These are phyloP conservation scores for Halocynthia roretzi DNA, from an alignment of 23 tunicate species.

Conservation along the genomic window DNA sequence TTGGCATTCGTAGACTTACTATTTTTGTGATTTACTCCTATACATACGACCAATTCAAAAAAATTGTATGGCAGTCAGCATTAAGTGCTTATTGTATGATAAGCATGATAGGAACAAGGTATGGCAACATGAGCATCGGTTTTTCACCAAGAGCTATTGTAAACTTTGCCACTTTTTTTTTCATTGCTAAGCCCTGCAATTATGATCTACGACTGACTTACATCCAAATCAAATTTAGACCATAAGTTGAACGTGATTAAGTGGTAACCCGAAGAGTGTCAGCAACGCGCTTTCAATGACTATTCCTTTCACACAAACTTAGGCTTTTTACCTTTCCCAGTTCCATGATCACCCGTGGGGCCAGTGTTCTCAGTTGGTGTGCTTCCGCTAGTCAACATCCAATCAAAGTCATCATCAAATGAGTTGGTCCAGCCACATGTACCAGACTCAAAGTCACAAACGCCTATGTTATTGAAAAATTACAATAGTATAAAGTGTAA, in stretches of 20 bases:
- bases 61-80: not conserved
- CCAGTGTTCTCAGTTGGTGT: slow-evolving; percentile 53
- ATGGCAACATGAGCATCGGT: too few relatives aligned
- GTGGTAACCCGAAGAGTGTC: too few relatives aligned
- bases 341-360: slow-evolving; percentile 51
- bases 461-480: slow-evolving; percentile 21
- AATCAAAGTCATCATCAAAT: slow-evolving; percentile 70
- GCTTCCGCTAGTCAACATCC: slow-evolving; percentile 54
- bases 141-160: too few relatives aligned
- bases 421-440: slow-evolving; percentile 75
- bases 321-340: slow-evolving; percentile 46
- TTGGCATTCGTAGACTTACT: too few relatives aligned
- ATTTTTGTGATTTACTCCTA: too few relatives aligned
- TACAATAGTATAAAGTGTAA: not conserved
- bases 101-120: not conserved
- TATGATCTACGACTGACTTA: too few relatives aligned
- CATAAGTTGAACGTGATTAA: too few relatives aligned
- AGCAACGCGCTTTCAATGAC: too few relatives aligned
- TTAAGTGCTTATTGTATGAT: not conserved
- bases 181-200: too few relatives aligned
- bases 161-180: too few relatives aligned
- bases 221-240: too few relatives aligned
- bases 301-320: not conserved
- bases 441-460: slow-evolving; percentile 61
- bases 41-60: not conserved